A percentile compares a stretch with the other conserved stretches of the same genome.
Evolutionary conservation across 1,140 invertebrate genomes (phyloP).

Genomic region (Pseudomyrmex dendroicus): DNA sequence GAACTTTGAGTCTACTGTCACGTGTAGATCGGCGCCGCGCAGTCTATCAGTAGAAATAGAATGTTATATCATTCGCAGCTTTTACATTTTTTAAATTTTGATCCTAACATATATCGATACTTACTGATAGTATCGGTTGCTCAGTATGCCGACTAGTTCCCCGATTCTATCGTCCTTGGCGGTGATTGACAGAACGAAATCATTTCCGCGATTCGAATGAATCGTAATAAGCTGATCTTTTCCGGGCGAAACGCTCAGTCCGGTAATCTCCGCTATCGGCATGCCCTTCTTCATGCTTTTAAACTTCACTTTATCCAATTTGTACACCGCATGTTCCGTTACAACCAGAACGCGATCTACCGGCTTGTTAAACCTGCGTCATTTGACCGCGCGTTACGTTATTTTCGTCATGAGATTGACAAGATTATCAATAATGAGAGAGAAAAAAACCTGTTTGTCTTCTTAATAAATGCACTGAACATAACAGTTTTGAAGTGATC

Average conservation of each 20-base stretch:
- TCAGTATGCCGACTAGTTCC: constrained; percentile 94
- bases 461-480: constrained; percentile 82
- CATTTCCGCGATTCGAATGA: constrained; percentile 95
- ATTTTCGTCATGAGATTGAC: background rate
- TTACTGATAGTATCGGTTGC: constrained; percentile 91
- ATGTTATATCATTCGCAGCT: too few species aligned
- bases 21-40: constrained; percentile 87
- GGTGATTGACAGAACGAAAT: constrained; percentile 91
- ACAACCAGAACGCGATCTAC: constrained; percentile 95
- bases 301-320: constrained; percentile 94
- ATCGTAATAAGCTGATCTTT: constrained; percentile 95
- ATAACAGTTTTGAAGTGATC: constrained; percentile 89
- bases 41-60: constrained; percentile 82
- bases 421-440: background rate
- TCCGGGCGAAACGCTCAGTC: constrained; percentile 92
- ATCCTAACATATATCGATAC: constrained; percentile 76
- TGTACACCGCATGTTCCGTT: constrained; percentile 95
- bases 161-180: constrained; percentile 91
- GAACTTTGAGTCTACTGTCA: constrained; percentile 88
- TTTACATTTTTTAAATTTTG: too few species aligned
- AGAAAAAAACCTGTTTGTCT: constrained; percentile 80
- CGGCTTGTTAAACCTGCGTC: constrained; percentile 92
- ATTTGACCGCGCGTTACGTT: constrained; percentile 12
- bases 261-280: constrained; percentile 92
- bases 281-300: constrained; percentile 94